Evolutionary conservation across 64 coral and sea anemone genomes (phyloP).

Genomic region (Stichodactyla helianthus): DNA sequence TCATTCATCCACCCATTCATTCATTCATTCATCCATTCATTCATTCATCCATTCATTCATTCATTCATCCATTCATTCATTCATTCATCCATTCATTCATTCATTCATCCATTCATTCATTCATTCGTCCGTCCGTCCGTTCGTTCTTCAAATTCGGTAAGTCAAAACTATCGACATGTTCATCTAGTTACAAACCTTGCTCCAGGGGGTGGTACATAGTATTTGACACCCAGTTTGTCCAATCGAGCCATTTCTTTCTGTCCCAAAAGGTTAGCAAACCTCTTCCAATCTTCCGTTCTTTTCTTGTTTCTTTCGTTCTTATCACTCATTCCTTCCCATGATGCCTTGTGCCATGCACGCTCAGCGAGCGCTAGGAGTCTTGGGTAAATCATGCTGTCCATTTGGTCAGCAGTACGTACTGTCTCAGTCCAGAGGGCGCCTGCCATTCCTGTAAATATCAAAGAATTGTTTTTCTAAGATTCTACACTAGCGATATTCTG

Average conservation of each 20-base stretch:
- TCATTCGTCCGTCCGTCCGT: too few species aligned
- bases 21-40: too few species aligned
- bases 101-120: too few species aligned
- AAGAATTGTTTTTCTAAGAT: neutral
- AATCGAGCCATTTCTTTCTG: slow-evolving; percentile 55
- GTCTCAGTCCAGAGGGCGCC: slow-evolving; percentile 82
- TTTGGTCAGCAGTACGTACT: slow-evolving; percentile 67
- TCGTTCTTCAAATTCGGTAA: too few species aligned
- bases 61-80: too few species aligned
- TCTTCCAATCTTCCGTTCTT: slow-evolving; percentile 45
- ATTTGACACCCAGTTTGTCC: slow-evolving; percentile 53
- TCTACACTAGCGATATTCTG: too few species aligned
- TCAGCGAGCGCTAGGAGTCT: slow-evolving; percentile 74
- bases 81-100: too few species aligned
- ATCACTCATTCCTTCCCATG: slow-evolving; percentile 59
- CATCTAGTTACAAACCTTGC: slow-evolving; percentile 57
- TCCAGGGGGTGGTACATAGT: slow-evolving; percentile 62
- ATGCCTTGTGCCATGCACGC: slow-evolving; percentile 70
- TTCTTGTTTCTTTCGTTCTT: slow-evolving; percentile 35
- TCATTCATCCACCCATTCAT: too few species aligned
- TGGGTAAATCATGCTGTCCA: slow-evolving; percentile 78
- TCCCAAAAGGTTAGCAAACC: slow-evolving; percentile 60
- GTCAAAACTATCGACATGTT: too few species aligned
- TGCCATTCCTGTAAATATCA: slow-evolving; percentile 45
- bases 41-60: too few species aligned